Evolutionary conservation across 2,797 vertebrate genomes (phyloP), one percentile per base, ranked within the genome.

Genomic region (Lateolabrax maculatus): DNA sequence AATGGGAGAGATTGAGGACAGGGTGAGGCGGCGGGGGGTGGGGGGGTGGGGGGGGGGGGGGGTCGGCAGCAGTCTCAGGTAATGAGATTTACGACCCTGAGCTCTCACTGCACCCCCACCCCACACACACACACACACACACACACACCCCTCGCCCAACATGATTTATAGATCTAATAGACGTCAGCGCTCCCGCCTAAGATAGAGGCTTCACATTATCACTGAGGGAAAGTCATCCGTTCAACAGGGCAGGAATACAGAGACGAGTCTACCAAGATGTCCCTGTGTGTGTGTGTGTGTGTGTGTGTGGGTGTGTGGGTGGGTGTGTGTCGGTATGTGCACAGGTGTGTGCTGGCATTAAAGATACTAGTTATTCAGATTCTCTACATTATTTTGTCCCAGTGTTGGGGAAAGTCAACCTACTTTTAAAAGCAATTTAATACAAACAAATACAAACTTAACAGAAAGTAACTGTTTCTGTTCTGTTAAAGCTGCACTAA

Each of bases 11-110:
- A 95, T 88, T 94, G 93, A 92, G 88, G 90, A 91, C 79, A 56
- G 88, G 86, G 90, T 89, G 92, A 92, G 84, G 84, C 65, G n/a
- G 80, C 52, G 39, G 41, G 63, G 71, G 87, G 76, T n/a, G n/a
- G n/a, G n/a, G n/a, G n/a, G n/a, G n/a, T n/a, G n/a, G n/a, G n/a
- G n/a, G n/a, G n/a, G n/a, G n/a, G 64, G 46, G 63, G 71, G 87
- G 76, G 82, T 85, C 78, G 79, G 87, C 88, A 88, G 89, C 89
- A 87, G 90, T 86, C 85, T 88, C 85, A 90, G 92, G 88, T 95
- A 95, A 95, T 93, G 91, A 94, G 94, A 95, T 95, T 94, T 95
- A 95, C 81, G 91, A 94, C 92, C 93, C 90, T 88, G 91, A 91
- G 93, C 87, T 85, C 81, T 88, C 65, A n/a, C 81, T 75, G 75